phyloP scores from a whole-genome alignment of 1,140 invertebrate species.

The Caenorhabditis tropicalis region DNA sequence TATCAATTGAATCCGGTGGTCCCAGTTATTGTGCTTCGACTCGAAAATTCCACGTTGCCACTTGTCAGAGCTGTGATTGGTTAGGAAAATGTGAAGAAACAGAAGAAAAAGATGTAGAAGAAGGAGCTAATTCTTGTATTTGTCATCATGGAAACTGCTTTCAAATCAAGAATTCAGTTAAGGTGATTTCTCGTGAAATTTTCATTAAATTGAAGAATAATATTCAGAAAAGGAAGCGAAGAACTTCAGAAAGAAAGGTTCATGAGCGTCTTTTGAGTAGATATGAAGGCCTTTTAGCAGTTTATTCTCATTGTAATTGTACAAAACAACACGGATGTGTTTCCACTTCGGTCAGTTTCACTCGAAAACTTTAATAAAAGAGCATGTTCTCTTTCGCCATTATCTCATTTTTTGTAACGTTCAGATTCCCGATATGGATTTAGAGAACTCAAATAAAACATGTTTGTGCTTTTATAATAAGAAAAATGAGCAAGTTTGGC shows the following conservation, averaged over 20 bases:
- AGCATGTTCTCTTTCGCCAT: too few relatives aligned
- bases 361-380: not conserved
- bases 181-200: not conserved
- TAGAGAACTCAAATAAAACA: slow-evolving; percentile 39
- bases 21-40: not conserved
- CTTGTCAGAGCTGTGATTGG: slow-evolving; percentile 53
- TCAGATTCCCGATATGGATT: not conserved
- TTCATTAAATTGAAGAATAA: not conserved
- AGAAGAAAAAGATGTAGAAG: slow-evolving; percentile 5
- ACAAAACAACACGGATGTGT: slow-evolving; percentile 38
- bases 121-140: not conserved
- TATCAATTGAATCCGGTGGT: not conserved
- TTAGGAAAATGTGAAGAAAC: slow-evolving; percentile 40
- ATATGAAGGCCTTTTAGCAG: slow-evolving; percentile 56
- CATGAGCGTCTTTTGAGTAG: slow-evolving; percentile 53
- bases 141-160: not conserved
- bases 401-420: not conserved
- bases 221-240: slow-evolving; percentile 22
- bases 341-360: not conserved
- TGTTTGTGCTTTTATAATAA: slow-evolving; percentile 70
- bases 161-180: not conserved
- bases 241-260: slow-evolving; percentile 27
- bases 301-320: slow-evolving; percentile 55
- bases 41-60: slow-evolving; percentile 21
- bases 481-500: slow-evolving; percentile 68